These are phyloP conservation scores for Cebus imitator DNA, from an alignment of 2,113 vertebrate genomes.

Conservation along the genomic window DNA sequence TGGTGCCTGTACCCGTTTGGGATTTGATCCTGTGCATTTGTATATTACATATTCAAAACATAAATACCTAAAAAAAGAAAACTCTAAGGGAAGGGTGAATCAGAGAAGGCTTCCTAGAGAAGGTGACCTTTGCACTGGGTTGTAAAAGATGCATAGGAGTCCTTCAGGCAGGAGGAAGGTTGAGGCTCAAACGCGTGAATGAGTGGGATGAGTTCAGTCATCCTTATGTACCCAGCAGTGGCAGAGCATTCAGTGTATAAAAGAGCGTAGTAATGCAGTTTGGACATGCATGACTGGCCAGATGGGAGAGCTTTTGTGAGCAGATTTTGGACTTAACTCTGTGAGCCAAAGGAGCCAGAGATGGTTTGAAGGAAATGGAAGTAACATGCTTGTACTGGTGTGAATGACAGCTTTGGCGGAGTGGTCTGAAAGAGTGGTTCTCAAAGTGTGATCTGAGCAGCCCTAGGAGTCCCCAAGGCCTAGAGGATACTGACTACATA, in stretches of 20 bases:
- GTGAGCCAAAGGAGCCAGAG: background rate
- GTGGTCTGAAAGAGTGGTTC: background rate
- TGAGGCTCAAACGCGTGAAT: background rate
- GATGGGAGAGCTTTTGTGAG: background rate
- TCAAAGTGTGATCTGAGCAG: background rate
- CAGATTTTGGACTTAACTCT: background rate
- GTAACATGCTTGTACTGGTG: background rate
- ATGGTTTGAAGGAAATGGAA: background rate
- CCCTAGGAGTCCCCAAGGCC: background rate
- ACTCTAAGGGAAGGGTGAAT: background rate
- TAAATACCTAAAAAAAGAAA: background rate
- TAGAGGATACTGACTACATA: background rate
- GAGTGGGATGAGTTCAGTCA: background rate
- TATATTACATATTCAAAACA: background rate
- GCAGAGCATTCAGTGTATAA: background rate
- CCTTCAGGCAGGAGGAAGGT: background rate
- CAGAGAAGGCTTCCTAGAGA: background rate
- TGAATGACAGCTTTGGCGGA: background rate
- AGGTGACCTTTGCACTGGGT: background rate
- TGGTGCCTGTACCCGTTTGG: background rate
- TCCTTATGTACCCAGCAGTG: fast-evolving
- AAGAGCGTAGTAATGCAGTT: background rate
- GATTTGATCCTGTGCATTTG: conserved; percentile 1
- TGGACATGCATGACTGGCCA: background rate
- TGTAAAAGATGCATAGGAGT: background rate